phyloP scores from a whole-genome alignment of 2,888 invertebrate species.

The Elmis aenea region DNA sequence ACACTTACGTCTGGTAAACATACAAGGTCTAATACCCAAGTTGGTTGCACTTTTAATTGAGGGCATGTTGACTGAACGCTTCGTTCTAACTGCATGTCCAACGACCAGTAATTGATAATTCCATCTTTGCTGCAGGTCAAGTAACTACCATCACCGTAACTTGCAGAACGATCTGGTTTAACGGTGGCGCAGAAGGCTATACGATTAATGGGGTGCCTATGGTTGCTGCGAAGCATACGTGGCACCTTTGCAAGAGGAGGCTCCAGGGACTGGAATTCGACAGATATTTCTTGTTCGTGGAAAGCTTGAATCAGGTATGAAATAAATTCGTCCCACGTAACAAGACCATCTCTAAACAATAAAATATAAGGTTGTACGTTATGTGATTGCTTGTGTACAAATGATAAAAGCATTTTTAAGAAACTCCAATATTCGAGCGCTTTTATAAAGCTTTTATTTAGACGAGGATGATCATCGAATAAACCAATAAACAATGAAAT shows the following conservation, averaged over 20 bases:
- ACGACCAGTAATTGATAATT: slow-evolving; percentile 70
- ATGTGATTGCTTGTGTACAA: neutral
- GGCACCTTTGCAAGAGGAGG: slow-evolving; percentile 60
- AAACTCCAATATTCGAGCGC: slow-evolving; percentile 1
- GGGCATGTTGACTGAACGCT: slow-evolving; percentile 61
- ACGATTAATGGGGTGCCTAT: slow-evolving; percentile 63
- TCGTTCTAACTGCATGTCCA: slow-evolving; percentile 62
- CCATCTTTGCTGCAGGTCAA: slow-evolving; percentile 74
- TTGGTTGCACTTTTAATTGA: slow-evolving; percentile 54
- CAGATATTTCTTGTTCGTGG: slow-evolving; percentile 60
- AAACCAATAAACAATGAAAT: too few relatives aligned
- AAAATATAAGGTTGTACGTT: too few relatives aligned
- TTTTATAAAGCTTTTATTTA: too few relatives aligned
- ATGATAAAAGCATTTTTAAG: neutral
- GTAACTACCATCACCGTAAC: slow-evolving; percentile 63
- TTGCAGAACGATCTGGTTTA: slow-evolving; percentile 51
- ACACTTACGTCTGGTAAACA: slow-evolving; percentile 73
- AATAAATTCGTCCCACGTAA: slow-evolving; percentile 73
- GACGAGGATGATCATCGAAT: too few relatives aligned
- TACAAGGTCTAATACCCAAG: slow-evolving; percentile 70
- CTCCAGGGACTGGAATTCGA: slow-evolving; percentile 58
- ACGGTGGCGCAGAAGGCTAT: slow-evolving; percentile 61
- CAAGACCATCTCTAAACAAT: slow-evolving; percentile 47
- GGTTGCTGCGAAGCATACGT: slow-evolving; percentile 57
- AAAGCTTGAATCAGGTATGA: slow-evolving; percentile 71